Evolutionary conservation across 2,888 invertebrate species (phyloP), one percentile per base, ranked within the genome.

Genomic region (Leucophenga montana): DNA sequence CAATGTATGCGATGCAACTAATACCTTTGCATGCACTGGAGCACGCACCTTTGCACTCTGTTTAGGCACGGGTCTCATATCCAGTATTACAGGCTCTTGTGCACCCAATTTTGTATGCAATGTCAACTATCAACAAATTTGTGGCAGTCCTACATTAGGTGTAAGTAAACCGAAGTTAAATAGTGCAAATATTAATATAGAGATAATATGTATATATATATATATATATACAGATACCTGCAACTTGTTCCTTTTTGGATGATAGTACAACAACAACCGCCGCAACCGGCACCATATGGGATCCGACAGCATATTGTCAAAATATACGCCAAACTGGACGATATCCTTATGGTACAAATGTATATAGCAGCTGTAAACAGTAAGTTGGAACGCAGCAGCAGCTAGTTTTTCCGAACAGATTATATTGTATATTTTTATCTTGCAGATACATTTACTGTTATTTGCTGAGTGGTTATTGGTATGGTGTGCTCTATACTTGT

Each of bases 291-390:
- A 39, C 8, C 11, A 39, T 39, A 39, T 39, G 11, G 8, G 54
- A 73, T 59, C 71, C 77, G 18, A 66, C 66, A 14, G 65, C 46
- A 0, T 80, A 72, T 53, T 85, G 85, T 44, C 22, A 62, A 16
- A 4, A 4, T 0, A 1, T 78, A 0, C 44, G 59, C n/a, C 4
- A 48, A 33, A 8, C 48, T 1, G 83, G 83, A 14, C 74, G 78
- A n/a, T 85, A 66, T 75, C 85, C 83, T 20, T 75, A 77, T 53
- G 83, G 85, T 22, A 68, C 27, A 0, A 8, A 27, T 5, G 22
- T 71, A 5, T 13, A 53, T 0, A 78, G 72, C 62, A 77, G 77
- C 3, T 85, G 83, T 72, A 75, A n/a, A 27, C 77, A 78, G 84
- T 84, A 57, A 73, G 79, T 74, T 16, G 5, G 9, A 0, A 0